phyloP scores from a whole-genome alignment of 1,140 invertebrate genomes.

The Drosophila repletoides region DNA sequence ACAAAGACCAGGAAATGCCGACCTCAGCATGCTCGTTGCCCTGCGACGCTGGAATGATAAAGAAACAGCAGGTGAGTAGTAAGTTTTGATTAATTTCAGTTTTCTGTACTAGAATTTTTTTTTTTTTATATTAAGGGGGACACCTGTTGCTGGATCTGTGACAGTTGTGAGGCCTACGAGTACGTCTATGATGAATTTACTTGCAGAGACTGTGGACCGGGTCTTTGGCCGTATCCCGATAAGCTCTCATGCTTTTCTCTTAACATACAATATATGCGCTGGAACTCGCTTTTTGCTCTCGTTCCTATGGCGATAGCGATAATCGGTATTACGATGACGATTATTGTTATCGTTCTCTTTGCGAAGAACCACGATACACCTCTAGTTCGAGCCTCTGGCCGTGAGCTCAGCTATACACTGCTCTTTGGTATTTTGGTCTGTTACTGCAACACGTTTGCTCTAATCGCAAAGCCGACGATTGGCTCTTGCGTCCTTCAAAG shows the following conservation, averaged over 20 bases:
- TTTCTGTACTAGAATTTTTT: neutral
- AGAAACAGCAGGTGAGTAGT: constrained; percentile 86
- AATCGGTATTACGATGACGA: constrained; percentile 87
- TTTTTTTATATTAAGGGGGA: constrained; percentile 82
- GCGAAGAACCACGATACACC: constrained; percentile 90
- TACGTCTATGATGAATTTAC: constrained; percentile 87
- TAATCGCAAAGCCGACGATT: constrained; percentile 88
- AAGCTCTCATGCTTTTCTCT: constrained; percentile 84
- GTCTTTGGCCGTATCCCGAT: constrained; percentile 85
- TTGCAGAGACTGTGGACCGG: constrained; percentile 86
- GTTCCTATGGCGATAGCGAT: constrained; percentile 86
- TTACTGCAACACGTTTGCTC: constrained; percentile 85
- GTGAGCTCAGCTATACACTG: constrained; percentile 91
- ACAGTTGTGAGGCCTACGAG: constrained; percentile 87
- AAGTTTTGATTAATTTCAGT: constrained; percentile 1
- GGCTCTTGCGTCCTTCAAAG: constrained; percentile 87
- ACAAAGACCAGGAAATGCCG: constrained; percentile 83
- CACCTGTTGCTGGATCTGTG: constrained; percentile 91
- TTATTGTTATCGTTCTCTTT: constrained; percentile 86
- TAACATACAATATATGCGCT: constrained; percentile 82
- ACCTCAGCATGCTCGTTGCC: constrained; percentile 87
- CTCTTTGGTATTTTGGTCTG: constrained; percentile 84
- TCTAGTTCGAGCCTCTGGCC: constrained; percentile 91
- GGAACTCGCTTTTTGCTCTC: constrained; percentile 87
- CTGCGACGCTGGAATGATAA: constrained; percentile 87